A percentile compares a stretch with the other conserved stretches of the same genome.
phyloP scores from a whole-genome alignment of 2,797 vertebrate species.

The Sebastes kiyomatsui region DNA sequence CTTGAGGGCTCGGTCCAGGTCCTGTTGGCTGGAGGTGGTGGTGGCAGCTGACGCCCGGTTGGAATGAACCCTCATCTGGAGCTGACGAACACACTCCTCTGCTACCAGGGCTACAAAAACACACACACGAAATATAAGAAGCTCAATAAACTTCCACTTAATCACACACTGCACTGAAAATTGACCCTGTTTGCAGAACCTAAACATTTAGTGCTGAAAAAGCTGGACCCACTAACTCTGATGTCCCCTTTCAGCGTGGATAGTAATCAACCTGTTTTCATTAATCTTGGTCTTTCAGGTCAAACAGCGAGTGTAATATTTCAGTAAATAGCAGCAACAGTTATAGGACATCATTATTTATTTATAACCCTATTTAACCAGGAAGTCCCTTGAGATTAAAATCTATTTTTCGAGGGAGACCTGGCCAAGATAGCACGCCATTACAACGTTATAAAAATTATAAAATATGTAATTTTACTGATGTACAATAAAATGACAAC shows the following conservation, averaged over 20 bases:
- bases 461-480: too few relatives aligned
- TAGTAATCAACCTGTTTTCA: not conserved
- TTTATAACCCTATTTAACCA: too few relatives aligned
- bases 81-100: constrained; percentile 93
- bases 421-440: too few relatives aligned
- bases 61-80: constrained; percentile 94
- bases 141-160: not conserved
- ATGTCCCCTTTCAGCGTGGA: not conserved
- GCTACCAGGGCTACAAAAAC: constrained; percentile 89
- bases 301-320: not conserved
- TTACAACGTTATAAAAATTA: not conserved
- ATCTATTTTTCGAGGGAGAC: too few relatives aligned
- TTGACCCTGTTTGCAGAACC: not conserved
- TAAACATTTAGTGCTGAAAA: not conserved
- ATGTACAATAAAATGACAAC: not conserved
- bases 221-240: not conserved
- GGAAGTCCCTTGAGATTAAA: too few relatives aligned
- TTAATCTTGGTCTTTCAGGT: not conserved
- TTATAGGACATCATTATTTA: not conserved
- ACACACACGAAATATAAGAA: not conserved
- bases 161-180: not conserved
- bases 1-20: constrained; percentile 93
- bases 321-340: not conserved
- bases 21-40: constrained; percentile 95
- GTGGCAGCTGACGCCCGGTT: constrained; percentile 90